Conservation (phyloP, 2,113 vertebrate genomes). For the Phalacrocorax pelagicus region DNA sequence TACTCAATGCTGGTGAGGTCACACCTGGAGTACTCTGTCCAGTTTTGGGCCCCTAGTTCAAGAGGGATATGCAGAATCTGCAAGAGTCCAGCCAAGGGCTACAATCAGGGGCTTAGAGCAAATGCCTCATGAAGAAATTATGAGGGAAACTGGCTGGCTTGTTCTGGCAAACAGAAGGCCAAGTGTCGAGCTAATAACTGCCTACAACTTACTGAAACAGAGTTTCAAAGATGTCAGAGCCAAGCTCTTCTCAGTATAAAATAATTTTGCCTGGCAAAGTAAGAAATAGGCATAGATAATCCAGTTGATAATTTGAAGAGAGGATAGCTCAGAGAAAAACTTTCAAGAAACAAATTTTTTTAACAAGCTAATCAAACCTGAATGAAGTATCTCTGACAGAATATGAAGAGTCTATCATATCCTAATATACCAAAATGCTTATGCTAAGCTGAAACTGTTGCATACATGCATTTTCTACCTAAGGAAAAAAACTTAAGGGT, state of each 20-base stretch:
- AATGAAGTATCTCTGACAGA: neutral
- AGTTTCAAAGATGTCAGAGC: neutral
- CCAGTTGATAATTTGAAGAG: neutral
- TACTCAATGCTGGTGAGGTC: neutral
- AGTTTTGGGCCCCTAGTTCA: neutral
- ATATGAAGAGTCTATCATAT: neutral
- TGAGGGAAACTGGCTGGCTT: neutral
- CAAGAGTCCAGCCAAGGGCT: neutral
- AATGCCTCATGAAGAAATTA: neutral
- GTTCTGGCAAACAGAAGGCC: neutral
- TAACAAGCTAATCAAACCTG: neutral
- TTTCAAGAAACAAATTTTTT: neutral
- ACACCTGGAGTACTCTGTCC: neutral
- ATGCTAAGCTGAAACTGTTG: neutral
- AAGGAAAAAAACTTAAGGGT: neutral
- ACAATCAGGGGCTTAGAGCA: neutral
- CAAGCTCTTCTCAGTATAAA: neutral
- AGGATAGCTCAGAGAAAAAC: neutral
- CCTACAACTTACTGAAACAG: neutral
- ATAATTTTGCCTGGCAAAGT: neutral
- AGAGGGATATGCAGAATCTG: neutral
- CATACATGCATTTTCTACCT: neutral
- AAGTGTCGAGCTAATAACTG: neutral
- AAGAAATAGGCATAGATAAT: neutral
- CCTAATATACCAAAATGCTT: neutral